Conservation (phyloP, 2,888 invertebrate species). For the Xiphydria camelus region DNA sequence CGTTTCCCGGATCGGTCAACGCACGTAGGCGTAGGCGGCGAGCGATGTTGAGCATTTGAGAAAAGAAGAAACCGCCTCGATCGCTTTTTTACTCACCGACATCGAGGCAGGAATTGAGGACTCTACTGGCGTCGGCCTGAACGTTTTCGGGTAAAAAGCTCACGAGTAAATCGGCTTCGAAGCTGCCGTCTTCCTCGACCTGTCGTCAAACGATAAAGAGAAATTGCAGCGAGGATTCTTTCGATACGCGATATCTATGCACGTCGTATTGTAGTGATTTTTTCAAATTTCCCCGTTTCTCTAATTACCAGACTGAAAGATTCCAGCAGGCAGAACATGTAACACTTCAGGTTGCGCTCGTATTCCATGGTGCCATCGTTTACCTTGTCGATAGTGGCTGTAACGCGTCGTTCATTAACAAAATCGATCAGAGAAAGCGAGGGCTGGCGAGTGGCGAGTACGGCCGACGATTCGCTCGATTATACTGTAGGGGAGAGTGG, state of each 20-base stretch:
- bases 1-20: background rate
- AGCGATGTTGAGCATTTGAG: no score
- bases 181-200: conserved; percentile 46
- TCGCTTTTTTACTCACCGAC: conserved; percentile 30
- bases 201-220: no score
- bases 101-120: conserved; percentile 32
- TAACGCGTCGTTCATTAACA: no score
- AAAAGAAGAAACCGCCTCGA: background rate
- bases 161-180: conserved; percentile 46
- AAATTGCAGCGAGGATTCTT: no score
- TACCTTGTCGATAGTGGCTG: conserved; percentile 44
- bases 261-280: no score
- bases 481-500: no score
- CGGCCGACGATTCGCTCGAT: no score
- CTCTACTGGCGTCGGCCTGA: conserved; percentile 23
- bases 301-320: conserved; percentile 47
- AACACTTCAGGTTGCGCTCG: conserved; percentile 45
- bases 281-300: background rate
- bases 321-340: conserved; percentile 49
- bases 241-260: no score
- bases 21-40: no score
- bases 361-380: conserved; percentile 35
- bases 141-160: conserved; percentile 42
- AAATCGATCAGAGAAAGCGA: no score
- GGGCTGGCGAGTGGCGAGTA: no score